Conservation (phyloP, 2,113 vertebrate genomes). For the Myiopsitta monachus region DNA sequence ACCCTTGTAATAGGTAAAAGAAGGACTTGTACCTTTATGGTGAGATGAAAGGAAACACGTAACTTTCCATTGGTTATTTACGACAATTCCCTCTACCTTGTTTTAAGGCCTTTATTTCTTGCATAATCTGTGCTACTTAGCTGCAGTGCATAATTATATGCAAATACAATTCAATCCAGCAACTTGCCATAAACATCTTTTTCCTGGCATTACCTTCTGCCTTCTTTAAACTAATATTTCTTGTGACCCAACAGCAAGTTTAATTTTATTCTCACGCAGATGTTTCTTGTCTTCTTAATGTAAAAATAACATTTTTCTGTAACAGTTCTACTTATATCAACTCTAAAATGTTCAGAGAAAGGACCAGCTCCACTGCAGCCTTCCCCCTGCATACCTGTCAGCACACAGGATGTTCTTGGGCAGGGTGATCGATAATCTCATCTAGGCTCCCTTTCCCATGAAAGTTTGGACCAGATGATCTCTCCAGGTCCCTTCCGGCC, state of each 20-base stretch:
- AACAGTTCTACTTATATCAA: neutral
- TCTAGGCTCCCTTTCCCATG: neutral
- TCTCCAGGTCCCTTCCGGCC: neutral
- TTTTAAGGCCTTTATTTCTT: neutral
- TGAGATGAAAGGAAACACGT: neutral
- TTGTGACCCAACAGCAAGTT: neutral
- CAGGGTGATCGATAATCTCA: neutral
- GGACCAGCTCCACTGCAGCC: neutral
- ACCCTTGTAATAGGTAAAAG: neutral
- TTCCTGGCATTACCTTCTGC: neutral
- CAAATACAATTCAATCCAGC: neutral
- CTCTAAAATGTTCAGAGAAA: neutral
- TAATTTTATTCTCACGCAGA: neutral
- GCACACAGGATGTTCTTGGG: neutral
- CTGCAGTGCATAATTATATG: neutral
- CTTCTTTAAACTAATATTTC: neutral
- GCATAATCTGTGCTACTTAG: neutral
- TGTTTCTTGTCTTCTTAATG: neutral
- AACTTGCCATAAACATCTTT: neutral
- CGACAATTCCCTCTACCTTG: neutral
- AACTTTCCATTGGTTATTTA: neutral
- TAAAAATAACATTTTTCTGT: neutral
- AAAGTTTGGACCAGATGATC: neutral
- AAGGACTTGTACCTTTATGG: neutral
- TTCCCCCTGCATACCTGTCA: neutral